These are phyloP conservation scores for Dicerorhinus sumatrensis DNA, from an alignment of 2,113 vertebrate genomes.

Conservation along the genomic window DNA sequence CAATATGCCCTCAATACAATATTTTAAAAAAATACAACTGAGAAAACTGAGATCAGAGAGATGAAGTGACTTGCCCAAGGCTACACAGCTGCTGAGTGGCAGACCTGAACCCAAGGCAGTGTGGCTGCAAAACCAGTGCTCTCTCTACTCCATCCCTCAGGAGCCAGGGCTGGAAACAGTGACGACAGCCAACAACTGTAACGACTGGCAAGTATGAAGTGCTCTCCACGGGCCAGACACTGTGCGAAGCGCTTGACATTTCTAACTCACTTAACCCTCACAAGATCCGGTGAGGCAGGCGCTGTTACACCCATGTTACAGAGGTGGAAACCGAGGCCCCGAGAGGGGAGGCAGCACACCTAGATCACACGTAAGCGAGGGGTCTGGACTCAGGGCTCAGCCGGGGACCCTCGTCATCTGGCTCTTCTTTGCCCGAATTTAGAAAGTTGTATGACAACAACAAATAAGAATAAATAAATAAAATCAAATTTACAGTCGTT, in stretches of 20 bases:
- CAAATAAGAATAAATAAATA: background rate
- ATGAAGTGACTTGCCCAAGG: background rate
- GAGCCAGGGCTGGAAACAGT: background rate
- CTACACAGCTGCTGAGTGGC: background rate
- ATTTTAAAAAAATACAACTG: too few relatives aligned
- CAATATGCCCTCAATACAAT: too few relatives aligned
- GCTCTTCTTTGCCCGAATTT: background rate
- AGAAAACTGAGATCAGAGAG: background rate
- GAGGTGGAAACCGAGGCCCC: background rate
- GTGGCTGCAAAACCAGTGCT: background rate
- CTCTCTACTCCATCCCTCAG: background rate
- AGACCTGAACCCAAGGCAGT: background rate
- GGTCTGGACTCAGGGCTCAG: background rate
- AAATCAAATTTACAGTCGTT: background rate
- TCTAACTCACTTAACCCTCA: background rate
- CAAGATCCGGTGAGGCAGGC: too few relatives aligned
- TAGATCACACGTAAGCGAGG: background rate
- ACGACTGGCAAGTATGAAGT: fast-evolving
- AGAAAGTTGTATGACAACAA: background rate
- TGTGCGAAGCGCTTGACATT: too few relatives aligned
- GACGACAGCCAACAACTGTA: fast-evolving
- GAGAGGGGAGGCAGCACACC: background rate
- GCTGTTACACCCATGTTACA: background rate
- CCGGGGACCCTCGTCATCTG: background rate
- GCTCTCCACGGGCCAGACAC: background rate